Base-by-base conservation (phyloP, 2,888 invertebrate genomes). In the Epirrita christyi region DNA sequence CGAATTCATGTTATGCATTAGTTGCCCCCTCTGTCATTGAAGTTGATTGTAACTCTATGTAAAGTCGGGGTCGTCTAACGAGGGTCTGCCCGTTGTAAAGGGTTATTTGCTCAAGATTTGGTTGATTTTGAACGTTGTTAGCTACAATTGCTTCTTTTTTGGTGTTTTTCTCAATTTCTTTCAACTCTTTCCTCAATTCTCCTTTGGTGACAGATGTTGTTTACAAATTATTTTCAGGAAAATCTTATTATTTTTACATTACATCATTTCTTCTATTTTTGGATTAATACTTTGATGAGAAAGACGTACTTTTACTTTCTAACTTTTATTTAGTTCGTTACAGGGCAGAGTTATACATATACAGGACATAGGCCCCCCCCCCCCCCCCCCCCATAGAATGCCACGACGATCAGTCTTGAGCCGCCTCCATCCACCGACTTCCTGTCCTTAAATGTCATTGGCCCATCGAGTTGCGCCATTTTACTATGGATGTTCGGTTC, bases 21-120 rank as follows among this genome's bases (percentile, higher is more conserved):
- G 27, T n/a, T 27, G 32, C 10, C 11, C 28, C 13, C 10, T 54
- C 53, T 54, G 46, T 34, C 36, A n/a, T 8, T 36, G 2, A 2
- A 10, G n/a, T 11, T 1, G 6, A 7, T 2, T 10, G n/a, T n/a
- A 11, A 63, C 7, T 73, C 75, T 68, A n/a, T 48, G 64, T 0
- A 36, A 11, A 6, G 59, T 45, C 59, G 59, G 52, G 46, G 63
- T 64, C 64, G 63, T 63, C 64, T 80, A 80, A 80, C 80, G 79
- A 80, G 74, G 78, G 67, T 68, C 71, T 65, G 62, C 55, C 53
- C 55, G 58, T 61, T 62, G 55, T 68, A 70, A 80, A 81, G 79
- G 81, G 80, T 81, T 81, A 70, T 81, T 81, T 81, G 76, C 59
- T 75, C 79, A 79, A 76, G 75, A 79, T 78, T 79, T 73, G 74